These are phyloP conservation scores for Acrocera orbiculus DNA, from an alignment of 2,888 invertebrate species.

Conservation along the genomic window DNA sequence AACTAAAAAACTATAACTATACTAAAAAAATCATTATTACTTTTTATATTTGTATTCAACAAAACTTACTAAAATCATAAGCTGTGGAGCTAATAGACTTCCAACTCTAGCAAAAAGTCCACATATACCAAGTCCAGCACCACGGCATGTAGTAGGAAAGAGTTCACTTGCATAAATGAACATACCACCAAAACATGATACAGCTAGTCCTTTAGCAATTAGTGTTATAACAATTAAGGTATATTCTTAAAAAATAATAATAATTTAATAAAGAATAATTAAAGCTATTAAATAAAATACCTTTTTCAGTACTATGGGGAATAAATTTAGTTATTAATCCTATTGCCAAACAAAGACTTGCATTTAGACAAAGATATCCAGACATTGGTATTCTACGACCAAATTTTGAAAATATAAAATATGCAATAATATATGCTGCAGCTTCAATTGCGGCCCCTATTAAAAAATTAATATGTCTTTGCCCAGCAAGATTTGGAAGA, in stretches of 20 bases:
- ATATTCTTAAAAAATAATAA: constrained; percentile 7
- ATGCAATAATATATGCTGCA: constrained; percentile 26
- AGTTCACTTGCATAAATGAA: constrained; percentile 27
- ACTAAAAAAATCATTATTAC: too few relatives aligned
- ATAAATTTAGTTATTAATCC: constrained; percentile 17
- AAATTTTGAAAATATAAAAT: constrained; percentile 25
- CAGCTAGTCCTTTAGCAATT: constrained; percentile 30
- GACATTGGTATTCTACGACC: constrained; percentile 31
- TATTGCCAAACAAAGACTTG: constrained; percentile 26
- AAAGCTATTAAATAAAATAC: constrained; percentile 6
- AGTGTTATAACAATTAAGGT: constrained; percentile 19
- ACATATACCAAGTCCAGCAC: constrained; percentile 31
- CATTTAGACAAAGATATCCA: constrained; percentile 27
- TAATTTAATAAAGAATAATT: background rate
- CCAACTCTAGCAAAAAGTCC: constrained; percentile 33
- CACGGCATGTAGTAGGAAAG: constrained; percentile 28
- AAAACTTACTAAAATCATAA: constrained; percentile 22
- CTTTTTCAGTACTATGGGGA: constrained; percentile 3
- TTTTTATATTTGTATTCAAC: too few relatives aligned
- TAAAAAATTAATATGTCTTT: constrained; percentile 33
- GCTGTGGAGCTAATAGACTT: constrained; percentile 31
- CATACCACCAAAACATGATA: constrained; percentile 32
- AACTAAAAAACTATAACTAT: too few relatives aligned
- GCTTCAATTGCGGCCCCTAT: constrained; percentile 34
- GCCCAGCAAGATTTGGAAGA: constrained; percentile 28